phyloP scores from a whole-genome alignment of 2,888 invertebrate species.

The Heterodera filipjevi region DNA sequence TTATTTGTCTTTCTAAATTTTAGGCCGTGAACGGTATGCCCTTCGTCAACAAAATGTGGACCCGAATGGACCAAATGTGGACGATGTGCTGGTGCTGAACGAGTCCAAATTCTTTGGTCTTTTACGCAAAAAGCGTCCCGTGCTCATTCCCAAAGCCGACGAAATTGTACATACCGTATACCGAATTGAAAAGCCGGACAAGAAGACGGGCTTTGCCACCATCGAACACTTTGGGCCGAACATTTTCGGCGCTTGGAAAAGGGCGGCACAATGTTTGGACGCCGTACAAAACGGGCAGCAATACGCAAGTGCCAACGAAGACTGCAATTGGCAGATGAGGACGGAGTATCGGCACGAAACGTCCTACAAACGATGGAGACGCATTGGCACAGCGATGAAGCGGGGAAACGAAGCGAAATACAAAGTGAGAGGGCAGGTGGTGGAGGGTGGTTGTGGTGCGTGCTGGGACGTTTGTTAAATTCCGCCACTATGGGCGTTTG shows the following conservation, averaged over 20 bases:
- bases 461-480: too few relatives aligned
- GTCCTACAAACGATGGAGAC: not conserved
- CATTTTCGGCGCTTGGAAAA: not conserved
- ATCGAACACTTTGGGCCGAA: not conserved
- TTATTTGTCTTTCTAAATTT: not conserved
- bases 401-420: not conserved
- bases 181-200: constrained; percentile 10
- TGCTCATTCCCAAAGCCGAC: not conserved
- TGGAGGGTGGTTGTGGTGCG: too few relatives aligned
- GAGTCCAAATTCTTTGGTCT: not conserved
- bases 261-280: constrained; percentile 2
- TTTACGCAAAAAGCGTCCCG: not conserved
- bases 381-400: not conserved
- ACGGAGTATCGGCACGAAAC: not conserved
- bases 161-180: constrained; percentile 1
- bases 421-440: not conserved
- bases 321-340: not conserved
- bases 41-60: not conserved
- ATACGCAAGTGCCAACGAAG: not conserved
- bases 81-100: not conserved
- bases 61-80: not conserved
- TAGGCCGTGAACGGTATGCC: not conserved
- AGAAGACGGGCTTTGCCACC: not conserved
- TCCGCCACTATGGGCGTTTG: too few relatives aligned
- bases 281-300: not conserved